phyloP scores from a whole-genome alignment of 2,113 vertebrate genomes.

The Hydropotes inermis region DNA sequence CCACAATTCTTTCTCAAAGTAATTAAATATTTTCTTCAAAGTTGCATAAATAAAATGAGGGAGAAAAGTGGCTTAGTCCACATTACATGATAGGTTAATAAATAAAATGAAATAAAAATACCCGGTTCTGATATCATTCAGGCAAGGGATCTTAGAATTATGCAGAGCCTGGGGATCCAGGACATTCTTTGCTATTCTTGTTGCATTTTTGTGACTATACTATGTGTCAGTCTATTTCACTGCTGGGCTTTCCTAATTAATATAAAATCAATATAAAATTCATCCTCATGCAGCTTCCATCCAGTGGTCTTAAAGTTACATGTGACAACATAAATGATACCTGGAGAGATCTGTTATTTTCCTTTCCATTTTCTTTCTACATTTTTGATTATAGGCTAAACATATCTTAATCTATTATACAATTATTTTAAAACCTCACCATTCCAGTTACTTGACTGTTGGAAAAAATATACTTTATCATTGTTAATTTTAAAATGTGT shows the following conservation, averaged over 20 bases:
- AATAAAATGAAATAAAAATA: not conserved
- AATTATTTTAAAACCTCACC: not conserved
- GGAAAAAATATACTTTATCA: not conserved
- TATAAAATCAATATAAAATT: not conserved
- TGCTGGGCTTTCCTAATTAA: not conserved
- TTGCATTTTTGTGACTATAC: not conserved
- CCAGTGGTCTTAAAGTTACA: not conserved
- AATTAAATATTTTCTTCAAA: not conserved
- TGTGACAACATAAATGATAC: not conserved
- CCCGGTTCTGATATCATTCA: not conserved
- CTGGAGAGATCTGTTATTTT: not conserved
- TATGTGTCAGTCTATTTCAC: not conserved
- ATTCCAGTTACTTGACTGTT: not conserved
- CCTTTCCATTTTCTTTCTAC: not conserved
- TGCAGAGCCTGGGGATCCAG: not conserved
- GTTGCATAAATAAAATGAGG: not conserved
- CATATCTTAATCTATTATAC: not conserved
- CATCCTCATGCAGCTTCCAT: not conserved
- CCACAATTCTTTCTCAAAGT: not conserved
- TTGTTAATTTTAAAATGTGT: not conserved
- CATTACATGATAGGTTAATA: not conserved
- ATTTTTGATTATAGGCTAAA: not conserved
- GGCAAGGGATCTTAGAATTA: not conserved
- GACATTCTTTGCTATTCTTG: not conserved
- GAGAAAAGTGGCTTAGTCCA: not conserved